phyloP scores from a whole-genome alignment of 1,140 invertebrate genomes.

The Heliconius nattereri region DNA sequence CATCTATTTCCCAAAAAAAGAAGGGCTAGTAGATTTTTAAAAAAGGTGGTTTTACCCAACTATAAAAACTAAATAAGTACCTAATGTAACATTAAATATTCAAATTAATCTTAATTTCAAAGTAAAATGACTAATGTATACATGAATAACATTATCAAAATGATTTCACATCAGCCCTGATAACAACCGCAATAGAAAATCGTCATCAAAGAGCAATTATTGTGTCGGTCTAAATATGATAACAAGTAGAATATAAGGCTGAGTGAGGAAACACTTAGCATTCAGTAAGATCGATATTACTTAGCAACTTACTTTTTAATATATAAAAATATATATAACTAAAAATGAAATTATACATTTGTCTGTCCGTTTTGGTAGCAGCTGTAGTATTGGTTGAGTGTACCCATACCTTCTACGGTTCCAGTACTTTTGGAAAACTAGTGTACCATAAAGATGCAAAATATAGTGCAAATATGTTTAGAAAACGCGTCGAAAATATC shows the following conservation, averaged over 20 bases:
- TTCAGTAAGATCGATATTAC: not conserved
- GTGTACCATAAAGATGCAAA: not conserved
- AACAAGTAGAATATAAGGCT: not conserved
- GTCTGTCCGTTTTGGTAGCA: conserved; percentile 1
- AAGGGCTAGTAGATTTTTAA: too few species aligned
- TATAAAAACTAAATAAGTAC: not conserved
- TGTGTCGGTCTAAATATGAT: not conserved
- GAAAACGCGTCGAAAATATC: conserved; percentile 37
- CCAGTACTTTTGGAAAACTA: not conserved
- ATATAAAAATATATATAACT: not conserved
- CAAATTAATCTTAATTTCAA: not conserved
- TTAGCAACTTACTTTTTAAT: not conserved
- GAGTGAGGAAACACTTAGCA: not conserved
- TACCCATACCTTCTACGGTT: conserved; percentile 20
- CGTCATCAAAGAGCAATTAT: not conserved
- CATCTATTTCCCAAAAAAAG: too few species aligned
- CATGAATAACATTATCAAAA: not conserved
- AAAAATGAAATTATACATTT: conserved; percentile 10
- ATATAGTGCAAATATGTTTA: conserved; percentile 3
- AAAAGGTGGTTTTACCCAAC: too few species aligned
- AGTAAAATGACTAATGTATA: not conserved
- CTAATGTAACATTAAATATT: not conserved
- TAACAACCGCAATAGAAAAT: not conserved
- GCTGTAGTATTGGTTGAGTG: conserved; percentile 5
- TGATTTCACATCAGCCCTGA: not conserved